These are phyloP conservation scores for Semaprochilodus insignis DNA, from an alignment of 2,797 vertebrate genomes.

Conservation along the genomic window DNA sequence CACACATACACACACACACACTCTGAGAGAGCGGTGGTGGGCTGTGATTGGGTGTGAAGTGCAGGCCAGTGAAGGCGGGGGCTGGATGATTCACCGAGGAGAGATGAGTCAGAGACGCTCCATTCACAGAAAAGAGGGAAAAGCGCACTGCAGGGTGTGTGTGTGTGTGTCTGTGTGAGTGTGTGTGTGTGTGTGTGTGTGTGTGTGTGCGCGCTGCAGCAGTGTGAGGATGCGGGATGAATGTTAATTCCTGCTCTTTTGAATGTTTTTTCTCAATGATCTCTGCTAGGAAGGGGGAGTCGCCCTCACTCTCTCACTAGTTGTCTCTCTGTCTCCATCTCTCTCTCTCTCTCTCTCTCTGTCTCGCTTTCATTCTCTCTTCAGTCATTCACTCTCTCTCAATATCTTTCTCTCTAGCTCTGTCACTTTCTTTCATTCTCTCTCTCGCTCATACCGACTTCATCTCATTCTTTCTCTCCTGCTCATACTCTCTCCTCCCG, in stretches of 20 bases:
- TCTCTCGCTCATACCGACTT: neutral
- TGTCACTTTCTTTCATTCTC: neutral
- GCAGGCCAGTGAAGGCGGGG: conserved; percentile 42
- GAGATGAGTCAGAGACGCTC: conserved; percentile 65
- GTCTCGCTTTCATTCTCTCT: conserved; percentile 12
- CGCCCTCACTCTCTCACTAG: conserved; percentile 20
- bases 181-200: conserved; percentile 24
- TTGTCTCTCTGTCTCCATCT: neutral
- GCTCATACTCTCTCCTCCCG: neutral
- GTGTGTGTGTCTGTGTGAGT: conserved; percentile 34
- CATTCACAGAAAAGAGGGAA: conserved; percentile 62
- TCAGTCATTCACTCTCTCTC: neutral
- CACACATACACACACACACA: conserved; percentile 34
- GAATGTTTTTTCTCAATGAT: conserved; percentile 59
- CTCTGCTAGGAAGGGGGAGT: conserved; percentile 46
- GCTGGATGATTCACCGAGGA: conserved; percentile 63
- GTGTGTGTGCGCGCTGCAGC: conserved; percentile 39
- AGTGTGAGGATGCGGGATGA: conserved; percentile 51
- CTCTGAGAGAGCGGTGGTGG: conserved; percentile 44
- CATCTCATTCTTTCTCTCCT: conserved; percentile 29
- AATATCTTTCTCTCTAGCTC: neutral
- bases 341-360: neutral
- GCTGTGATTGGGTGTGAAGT: conserved; percentile 60
- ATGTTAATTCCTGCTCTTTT: conserved; percentile 59
- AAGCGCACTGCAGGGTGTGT: conserved; percentile 33